A percentile compares a stretch with the other conserved stretches of the same genome.
These are phyloP conservation scores for Bicyclus anynana DNA, from an alignment of 1,140 invertebrate species.

Conservation along the genomic window DNA sequence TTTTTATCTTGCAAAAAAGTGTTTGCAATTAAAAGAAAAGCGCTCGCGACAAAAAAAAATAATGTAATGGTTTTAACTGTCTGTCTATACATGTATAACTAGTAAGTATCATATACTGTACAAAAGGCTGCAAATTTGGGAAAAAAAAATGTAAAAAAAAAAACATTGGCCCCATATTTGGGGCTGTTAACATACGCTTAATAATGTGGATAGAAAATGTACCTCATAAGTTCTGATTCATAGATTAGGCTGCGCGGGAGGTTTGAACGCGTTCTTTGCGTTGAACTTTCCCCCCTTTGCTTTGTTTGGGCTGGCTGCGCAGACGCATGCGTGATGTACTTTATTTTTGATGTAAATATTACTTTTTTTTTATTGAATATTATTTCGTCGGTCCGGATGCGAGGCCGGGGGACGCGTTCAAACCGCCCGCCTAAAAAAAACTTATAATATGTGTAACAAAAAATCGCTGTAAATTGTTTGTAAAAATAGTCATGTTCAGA, in stretches of 20 bases:
- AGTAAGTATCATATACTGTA: conserved; percentile 77
- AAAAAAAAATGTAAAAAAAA: conserved; percentile 63
- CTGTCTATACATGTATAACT: conserved; percentile 72
- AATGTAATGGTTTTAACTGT: conserved; percentile 68
- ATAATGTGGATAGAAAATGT: conserved; percentile 69
- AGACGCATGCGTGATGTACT: conserved; percentile 32
- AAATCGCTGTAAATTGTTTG: conserved; percentile 74
- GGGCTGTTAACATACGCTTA: conserved; percentile 72
- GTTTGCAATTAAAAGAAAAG: conserved; percentile 36
- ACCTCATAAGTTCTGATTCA: conserved; percentile 70
- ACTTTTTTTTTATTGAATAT: conserved; percentile 45
- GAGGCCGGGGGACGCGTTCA: conserved; percentile 36
- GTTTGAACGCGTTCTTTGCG: conserved; percentile 36
- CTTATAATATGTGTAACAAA: conserved; percentile 31
- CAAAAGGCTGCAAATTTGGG: conserved; percentile 72
- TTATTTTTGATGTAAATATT: conserved; percentile 63
- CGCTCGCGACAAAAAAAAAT: conserved; percentile 64
- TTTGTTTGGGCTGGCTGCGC: conserved; percentile 31
- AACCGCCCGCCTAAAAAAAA: conserved; percentile 28
- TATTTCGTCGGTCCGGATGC: conserved; percentile 34
- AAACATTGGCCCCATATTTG: conserved; percentile 68
- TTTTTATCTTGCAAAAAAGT: conserved; percentile 27
- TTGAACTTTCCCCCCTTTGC: conserved; percentile 42
- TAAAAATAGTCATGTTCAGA: conserved; percentile 73
- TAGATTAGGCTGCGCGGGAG: conserved; percentile 45